Evolutionary conservation across 2,113 vertebrate genomes (phyloP).

Genomic region (Indicator maculatus): DNA sequence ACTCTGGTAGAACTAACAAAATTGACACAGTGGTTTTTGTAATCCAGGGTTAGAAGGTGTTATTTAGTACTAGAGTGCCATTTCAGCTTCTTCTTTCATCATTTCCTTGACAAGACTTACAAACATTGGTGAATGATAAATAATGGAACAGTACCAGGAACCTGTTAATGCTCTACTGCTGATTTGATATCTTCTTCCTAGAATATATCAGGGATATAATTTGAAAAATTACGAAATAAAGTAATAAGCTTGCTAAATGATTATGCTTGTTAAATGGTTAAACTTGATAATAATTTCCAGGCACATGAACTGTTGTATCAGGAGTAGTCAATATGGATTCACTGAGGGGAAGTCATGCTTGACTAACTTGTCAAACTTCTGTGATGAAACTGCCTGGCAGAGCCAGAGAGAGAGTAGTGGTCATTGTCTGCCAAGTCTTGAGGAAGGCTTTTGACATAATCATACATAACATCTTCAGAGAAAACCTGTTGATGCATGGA

Average conservation of each 20-base stretch:
- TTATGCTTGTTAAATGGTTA: background rate
- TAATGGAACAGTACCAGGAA: background rate
- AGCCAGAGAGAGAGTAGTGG: background rate
- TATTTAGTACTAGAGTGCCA: rapidly evolving
- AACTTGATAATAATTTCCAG: background rate
- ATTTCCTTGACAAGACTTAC: background rate
- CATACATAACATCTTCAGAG: rapidly evolving
- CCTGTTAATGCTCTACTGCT: background rate
- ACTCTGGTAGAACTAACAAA: background rate
- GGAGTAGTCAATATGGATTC: background rate
- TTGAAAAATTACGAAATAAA: background rate
- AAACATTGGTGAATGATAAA: background rate
- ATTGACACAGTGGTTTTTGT: background rate
- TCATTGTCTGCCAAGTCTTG: background rate
- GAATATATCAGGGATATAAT: background rate
- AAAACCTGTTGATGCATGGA: background rate
- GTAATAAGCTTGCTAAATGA: background rate
- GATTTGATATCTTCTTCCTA: background rate
- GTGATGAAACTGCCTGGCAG: background rate
- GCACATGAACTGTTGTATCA: background rate
- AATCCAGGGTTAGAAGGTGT: background rate
- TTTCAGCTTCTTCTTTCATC: background rate
- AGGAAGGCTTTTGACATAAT: background rate
- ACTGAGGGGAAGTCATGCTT: background rate
- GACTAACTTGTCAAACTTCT: background rate